Percentiles rank a stretch among this genome's conserved stretches.
phyloP scores from a whole-genome alignment of 2,797 vertebrate species.

The Acridotheres tristis region DNA sequence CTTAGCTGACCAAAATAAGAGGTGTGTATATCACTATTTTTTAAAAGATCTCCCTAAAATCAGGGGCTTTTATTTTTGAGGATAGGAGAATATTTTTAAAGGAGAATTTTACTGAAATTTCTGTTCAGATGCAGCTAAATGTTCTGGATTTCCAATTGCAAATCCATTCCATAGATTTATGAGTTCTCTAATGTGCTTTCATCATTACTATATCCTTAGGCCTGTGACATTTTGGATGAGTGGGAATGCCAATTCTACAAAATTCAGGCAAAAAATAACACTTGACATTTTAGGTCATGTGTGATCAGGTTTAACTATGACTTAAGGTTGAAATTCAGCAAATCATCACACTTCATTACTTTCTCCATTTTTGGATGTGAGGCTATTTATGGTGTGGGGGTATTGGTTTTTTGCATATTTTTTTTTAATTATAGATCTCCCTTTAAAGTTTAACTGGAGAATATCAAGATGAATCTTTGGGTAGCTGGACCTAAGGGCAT shows the following conservation, averaged over 20 bases:
- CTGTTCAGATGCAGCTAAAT: not conserved
- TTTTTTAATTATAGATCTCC: not conserved
- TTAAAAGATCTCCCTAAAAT: not conserved
- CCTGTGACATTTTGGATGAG: not conserved
- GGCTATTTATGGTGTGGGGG: not conserved
- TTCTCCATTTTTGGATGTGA: not conserved
- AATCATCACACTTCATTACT: not conserved
- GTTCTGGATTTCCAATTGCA: not conserved
- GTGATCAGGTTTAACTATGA: not conserved
- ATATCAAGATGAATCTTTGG: not conserved
- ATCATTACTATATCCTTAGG: not conserved
- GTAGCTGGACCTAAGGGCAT: not conserved
- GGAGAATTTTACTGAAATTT: not conserved
- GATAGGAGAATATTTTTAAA: not conserved
- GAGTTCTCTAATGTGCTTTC: not conserved
- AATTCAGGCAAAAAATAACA: not conserved
- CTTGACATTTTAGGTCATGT: not conserved
- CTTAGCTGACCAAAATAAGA: not conserved
- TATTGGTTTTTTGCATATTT: fast-evolving
- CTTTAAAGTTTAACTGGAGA: not conserved
- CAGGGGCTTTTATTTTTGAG: not conserved
- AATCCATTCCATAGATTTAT: not conserved
- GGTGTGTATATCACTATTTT: not conserved
- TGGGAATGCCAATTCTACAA: not conserved
- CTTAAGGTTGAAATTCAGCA: not conserved